phyloP scores from a whole-genome alignment of 2,113 vertebrate species.

The Psilopogon haemacephalus region DNA sequence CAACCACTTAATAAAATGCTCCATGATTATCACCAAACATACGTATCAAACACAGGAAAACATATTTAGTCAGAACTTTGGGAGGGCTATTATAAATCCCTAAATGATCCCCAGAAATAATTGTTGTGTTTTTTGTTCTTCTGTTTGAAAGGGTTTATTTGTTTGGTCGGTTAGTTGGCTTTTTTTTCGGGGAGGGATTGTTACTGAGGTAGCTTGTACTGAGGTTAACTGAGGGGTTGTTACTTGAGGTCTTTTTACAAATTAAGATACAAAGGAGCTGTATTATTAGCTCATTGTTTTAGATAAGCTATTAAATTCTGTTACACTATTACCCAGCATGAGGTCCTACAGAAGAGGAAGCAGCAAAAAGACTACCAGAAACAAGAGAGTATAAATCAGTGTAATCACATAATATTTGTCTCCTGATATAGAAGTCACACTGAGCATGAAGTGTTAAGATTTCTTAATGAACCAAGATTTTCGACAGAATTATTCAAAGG shows the following conservation, averaged over 20 bases:
- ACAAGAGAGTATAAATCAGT: neutral
- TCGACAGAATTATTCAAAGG: neutral
- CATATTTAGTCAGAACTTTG: neutral
- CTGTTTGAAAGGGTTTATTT: too few species aligned
- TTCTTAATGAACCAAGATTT: neutral
- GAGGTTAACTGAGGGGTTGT: too few species aligned
- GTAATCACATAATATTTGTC: neutral
- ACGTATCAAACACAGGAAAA: neutral
- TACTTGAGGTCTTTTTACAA: neutral
- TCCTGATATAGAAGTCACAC: neutral
- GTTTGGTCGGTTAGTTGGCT: too few species aligned
- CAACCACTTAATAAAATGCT: neutral
- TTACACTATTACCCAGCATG: neutral
- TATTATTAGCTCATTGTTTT: neutral
- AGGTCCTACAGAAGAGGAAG: neutral
- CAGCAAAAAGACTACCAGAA: neutral
- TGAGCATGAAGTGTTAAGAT: accelerated
- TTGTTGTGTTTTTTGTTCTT: neutral
- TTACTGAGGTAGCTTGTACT: too few species aligned
- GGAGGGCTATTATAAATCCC: neutral
- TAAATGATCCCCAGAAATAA: neutral
- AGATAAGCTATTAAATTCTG: neutral
- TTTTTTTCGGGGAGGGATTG: too few species aligned
- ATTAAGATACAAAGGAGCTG: neutral
- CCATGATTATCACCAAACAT: neutral